These are phyloP conservation scores for Caprella mutica DNA, from an alignment of 2,888 invertebrate genomes.

Conservation along the genomic window DNA sequence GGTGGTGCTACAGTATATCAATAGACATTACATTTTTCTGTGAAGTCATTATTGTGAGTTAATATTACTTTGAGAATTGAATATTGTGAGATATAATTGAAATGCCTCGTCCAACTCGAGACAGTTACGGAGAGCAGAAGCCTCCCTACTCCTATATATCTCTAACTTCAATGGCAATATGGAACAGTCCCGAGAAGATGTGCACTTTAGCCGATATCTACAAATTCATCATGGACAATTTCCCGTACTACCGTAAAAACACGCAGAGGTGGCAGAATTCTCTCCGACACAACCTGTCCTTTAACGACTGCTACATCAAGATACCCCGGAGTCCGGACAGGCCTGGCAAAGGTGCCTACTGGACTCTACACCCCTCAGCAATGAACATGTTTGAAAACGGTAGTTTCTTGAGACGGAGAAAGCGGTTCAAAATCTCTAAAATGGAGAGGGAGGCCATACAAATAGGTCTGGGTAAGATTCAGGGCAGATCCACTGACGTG, in stretches of 20 bases:
- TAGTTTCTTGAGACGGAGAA: conserved; percentile 61
- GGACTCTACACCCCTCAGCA: conserved; percentile 68
- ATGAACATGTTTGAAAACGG: conserved; percentile 82
- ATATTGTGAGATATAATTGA: too few relatives aligned
- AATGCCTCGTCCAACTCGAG: conserved; percentile 93
- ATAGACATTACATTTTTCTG: too few relatives aligned
- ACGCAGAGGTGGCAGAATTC: conserved; percentile 68
- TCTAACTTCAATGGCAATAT: conserved; percentile 97
- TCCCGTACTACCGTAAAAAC: conserved; percentile 72
- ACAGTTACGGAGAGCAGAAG: conserved; percentile 95
- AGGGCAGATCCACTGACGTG: conserved; percentile 16
- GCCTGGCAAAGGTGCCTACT: conserved; percentile 73
- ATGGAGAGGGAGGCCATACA: conserved; percentile 55
- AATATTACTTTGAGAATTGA: too few relatives aligned
- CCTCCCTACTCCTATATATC: conserved; percentile 99
- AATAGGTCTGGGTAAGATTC: conserved; percentile 26
- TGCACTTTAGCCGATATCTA: conserved; percentile 77
- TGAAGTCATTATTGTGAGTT: too few relatives aligned
- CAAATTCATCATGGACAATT: conserved; percentile 82
- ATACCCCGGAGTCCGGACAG: conserved; percentile 65
- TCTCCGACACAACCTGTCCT: conserved; percentile 76
- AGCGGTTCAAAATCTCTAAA: conserved; percentile 69
- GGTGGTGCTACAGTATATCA: too few relatives aligned
- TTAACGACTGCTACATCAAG: conserved; percentile 94
- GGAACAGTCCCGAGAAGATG: conserved; percentile 95